Evolutionary conservation across 2,797 vertebrate species (phyloP).

Genomic region (Rousettus madagascariensis): DNA sequence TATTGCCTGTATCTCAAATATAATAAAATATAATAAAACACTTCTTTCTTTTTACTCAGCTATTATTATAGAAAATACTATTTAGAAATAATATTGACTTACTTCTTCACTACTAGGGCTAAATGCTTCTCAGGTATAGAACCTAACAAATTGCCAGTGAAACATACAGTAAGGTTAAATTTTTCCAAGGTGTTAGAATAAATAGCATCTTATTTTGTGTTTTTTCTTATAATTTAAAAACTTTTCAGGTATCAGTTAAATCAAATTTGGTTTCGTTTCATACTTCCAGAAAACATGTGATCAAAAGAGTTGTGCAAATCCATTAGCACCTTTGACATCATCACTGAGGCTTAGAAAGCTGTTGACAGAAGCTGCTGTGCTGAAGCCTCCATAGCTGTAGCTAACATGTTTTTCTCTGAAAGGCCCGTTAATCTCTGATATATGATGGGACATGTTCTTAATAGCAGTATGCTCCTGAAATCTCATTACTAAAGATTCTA

Average conservation of each 20-base stretch:
- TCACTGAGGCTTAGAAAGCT: background rate
- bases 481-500: background rate
- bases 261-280: slow-evolving; percentile 48
- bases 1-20: background rate
- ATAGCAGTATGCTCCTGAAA: background rate
- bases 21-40: background rate
- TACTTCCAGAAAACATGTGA: slow-evolving; percentile 79
- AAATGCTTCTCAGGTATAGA: background rate
- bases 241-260: background rate
- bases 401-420: background rate
- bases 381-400: background rate
- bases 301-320: slow-evolving; percentile 76
- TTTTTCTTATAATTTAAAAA: background rate
- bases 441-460: background rate
- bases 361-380: background rate
- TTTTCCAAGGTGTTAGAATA: background rate
- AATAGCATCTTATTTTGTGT: background rate
- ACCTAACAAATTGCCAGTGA: background rate
- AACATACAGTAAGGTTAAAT: background rate
- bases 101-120: background rate
- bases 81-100: background rate
- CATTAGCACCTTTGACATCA: slow-evolving; percentile 81
- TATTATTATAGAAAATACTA: background rate
- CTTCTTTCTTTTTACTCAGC: background rate
- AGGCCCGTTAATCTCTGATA: background rate